These are phyloP conservation scores for Naso thynnoides DNA, from an alignment of 2,797 vertebrate species.

Conservation along the genomic window DNA sequence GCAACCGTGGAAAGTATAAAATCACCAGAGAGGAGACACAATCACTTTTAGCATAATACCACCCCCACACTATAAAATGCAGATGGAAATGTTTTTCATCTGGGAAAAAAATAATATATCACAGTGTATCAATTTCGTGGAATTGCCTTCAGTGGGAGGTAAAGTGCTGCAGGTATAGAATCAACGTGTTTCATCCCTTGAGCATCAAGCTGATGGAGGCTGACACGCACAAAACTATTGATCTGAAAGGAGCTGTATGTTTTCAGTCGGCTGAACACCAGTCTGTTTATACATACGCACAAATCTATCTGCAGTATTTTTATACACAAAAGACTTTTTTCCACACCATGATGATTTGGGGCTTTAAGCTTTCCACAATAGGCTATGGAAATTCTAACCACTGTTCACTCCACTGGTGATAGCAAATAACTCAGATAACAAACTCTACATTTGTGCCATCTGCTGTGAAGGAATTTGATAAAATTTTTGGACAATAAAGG, in stretches of 20 bases:
- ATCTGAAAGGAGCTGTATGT: constrained; percentile 12
- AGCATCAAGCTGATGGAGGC: background rate
- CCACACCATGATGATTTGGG: background rate
- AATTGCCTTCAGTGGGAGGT: constrained; percentile 1
- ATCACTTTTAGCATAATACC: background rate
- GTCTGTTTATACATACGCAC: background rate
- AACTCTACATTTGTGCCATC: background rate
- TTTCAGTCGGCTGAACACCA: background rate
- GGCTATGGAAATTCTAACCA: too few species aligned
- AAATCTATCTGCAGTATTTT: background rate
- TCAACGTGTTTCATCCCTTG: constrained; percentile 1
- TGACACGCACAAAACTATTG: constrained; percentile 7
- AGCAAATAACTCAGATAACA: background rate
- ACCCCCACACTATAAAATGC: constrained; percentile 7
- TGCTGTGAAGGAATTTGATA: background rate
- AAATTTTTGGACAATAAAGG: too few species aligned
- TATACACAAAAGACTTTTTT: background rate
- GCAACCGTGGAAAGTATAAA: constrained; percentile 5
- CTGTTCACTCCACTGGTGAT: too few species aligned
- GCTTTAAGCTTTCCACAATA: background rate
- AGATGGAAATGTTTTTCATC: constrained; percentile 6
- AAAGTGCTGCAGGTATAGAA: background rate
- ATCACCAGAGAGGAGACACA: constrained; percentile 11
- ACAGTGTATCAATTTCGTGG: background rate
- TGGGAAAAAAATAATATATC: background rate